These are phyloP conservation scores for Gastrophysa polygoni DNA, from an alignment of 2,888 invertebrate genomes.

Conservation along the genomic window DNA sequence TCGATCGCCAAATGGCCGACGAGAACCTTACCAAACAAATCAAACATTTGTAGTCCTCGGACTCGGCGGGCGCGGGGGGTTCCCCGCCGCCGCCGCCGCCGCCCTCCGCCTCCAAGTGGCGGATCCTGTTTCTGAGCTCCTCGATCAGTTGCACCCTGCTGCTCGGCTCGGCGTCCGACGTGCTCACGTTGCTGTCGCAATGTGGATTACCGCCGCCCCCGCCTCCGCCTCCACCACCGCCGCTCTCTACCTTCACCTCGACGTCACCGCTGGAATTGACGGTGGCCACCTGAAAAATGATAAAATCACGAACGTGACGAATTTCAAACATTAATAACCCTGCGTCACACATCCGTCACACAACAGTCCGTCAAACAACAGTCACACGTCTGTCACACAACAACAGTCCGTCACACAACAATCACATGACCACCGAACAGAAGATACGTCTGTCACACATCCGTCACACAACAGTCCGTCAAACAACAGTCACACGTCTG, in stretches of 20 bases:
- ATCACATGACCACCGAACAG: too few species aligned
- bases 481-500: too few species aligned
- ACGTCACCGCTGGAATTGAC: slow-evolving; percentile 58
- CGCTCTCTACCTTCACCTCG: slow-evolving; percentile 53
- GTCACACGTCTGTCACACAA: too few species aligned
- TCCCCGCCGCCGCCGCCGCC: slow-evolving; percentile 43
- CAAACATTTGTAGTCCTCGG: slow-evolving; percentile 71
- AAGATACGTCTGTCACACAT: too few species aligned
- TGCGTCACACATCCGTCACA: too few species aligned
- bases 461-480: too few species aligned
- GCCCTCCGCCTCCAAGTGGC: slow-evolving; percentile 63
- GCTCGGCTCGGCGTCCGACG: slow-evolving; percentile 59
- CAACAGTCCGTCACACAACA: too few species aligned
- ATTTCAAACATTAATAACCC: too few species aligned
- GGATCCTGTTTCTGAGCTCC: slow-evolving; percentile 64
- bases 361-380: too few species aligned
- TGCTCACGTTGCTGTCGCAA: slow-evolving; percentile 60
- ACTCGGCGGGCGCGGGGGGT: slow-evolving; percentile 42
- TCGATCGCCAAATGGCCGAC: neutral
- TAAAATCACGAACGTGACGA: too few species aligned
- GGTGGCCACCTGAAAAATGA: slow-evolving; percentile 50
- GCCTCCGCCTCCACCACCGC: slow-evolving; percentile 2
- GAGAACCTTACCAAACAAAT: slow-evolving; percentile 71
- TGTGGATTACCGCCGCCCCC: slow-evolving; percentile 42
- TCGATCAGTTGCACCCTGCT: slow-evolving; percentile 61